Base-by-base conservation (phyloP, 2,113 vertebrate species). In the Seriola rivoliana region DNA sequence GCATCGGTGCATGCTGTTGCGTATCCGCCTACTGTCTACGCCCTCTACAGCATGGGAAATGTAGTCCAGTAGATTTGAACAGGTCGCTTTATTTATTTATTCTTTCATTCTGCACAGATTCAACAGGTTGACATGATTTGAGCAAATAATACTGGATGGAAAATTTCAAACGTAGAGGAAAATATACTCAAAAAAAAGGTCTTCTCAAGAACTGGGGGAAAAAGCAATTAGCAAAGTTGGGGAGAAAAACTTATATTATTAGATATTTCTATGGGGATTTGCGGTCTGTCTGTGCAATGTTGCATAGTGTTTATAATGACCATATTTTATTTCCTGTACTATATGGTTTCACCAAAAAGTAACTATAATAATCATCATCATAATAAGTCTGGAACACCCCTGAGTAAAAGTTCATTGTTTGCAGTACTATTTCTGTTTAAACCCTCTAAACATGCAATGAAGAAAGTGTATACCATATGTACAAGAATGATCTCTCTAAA, bases 41-140 rank as follows among this genome's bases (percentile, higher is more conserved):
- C 86, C 76, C 72, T 52, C 32, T 3, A 16, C 3, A 38, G 9
- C 66, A 55, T 69, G 92, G 93, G 92, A 90, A 88, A 87, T 90
- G 92, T 89, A 92, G 93, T 94, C 71, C 71, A 13, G 8, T 3
- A 8, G 25, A 34, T 29, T 58, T 19, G 11, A 40, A 16, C 34
- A 4, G 13, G 13, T 0, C 12, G 3, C 25, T 57, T 65, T 55
- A 16, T 34, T 59, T 80, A 50, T 66, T 48, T 23, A 48, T 21
- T 34, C 48, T 80, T 52, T 62, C 2, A 34, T 14, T 63, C 16
- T 32, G 34, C 16, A 32, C 25, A 63, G 1, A 23, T 65, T 50
- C 23, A 48, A 34, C 17, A 64, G 1, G 11, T 65, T 42, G 34
- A 48, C 16, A 1, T 21, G 46, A 38, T 3, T 32, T 32, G 14